Evolutionary conservation across 1,140 invertebrate species (phyloP), one percentile per base, ranked within the genome.

Genomic region (Pseudomyrmex sp.): DNA sequence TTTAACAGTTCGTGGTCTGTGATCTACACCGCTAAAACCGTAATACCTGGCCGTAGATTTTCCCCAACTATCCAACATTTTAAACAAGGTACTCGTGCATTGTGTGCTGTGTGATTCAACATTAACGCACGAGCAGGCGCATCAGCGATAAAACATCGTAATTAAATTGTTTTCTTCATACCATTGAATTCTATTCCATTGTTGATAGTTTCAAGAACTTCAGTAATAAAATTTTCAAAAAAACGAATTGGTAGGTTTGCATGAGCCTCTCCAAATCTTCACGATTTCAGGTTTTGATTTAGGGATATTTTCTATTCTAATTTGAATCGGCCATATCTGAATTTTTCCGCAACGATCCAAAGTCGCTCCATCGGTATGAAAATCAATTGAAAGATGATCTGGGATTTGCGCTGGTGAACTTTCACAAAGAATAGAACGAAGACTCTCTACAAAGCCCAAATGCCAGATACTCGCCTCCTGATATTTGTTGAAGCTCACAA

Each of bases 401-500:
- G 2, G 26, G 2, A 26, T 26, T 26, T 26, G 26, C 26, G 26
- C 3, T 26, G 26, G 26, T 26, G 1, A 26, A 26, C 26, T 26
- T 4, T 26, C 26, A 26, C 2, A 26, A 26, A 26, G 26, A 26
- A 26, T 26, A 26, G 26, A 3, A 26, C 26, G 26, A 26, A 26
- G 3, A 26, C 23, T 1, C 1, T 26, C 23, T 26, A 26, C 23
- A 26, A 26, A 35, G 26, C 61, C 61, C 35, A 62, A n/a, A 35
- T 62, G 61, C 26, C 26, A 62, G 61, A 62, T 35, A 62, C 35
- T 62, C 61, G 61, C 23, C 12, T 62, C 26, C 61, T 26, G 61
- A 62, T 62, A 62, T 35, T 62, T 62, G 61, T 8, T 62, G 26
- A 62, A 62, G 61, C 8, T 63, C 61, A n/a, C 26, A 63, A 35